Base-by-base conservation (phyloP, 2,797 vertebrate species). In the Hoplostethus mediterraneus region DNA sequence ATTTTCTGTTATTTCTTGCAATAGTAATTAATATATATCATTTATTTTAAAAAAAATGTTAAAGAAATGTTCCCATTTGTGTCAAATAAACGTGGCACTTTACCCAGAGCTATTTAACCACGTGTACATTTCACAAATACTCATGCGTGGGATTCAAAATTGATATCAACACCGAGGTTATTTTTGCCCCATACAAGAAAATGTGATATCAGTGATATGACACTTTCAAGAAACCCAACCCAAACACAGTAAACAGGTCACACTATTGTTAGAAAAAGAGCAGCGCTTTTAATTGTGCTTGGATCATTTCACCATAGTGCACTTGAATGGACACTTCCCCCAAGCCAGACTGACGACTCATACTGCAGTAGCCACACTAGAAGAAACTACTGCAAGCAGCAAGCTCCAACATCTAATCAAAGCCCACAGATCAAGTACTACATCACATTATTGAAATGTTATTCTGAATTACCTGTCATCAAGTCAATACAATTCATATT, bases 381-480 rank as follows among this genome's bases (percentile, higher is more conserved):
- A n/a, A 6, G 38, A 30, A n/a, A 13, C 56, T 13, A 16, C 53
- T 7, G 10, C 25, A 55, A 31, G 53, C 31, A 31, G 53, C 31
- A 8, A 55, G 14, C 30, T 13, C 17, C 9, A 12, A 73, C 68
- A 58, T 14, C 28, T 28, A 5, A 61, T 48, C 30, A 36, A 40
- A 25, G 52, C 0, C 2, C 40, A 61, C 6, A 58, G 25, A 44
- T 5, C 1, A 5, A 13, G 42, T 13, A 44, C 28, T 28, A 0
- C 17, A 67, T 28, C 2, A 3, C 3, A 60, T 67, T 45, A n/a
- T 44, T 74, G 30, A 79, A 80, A 69, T 74, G 16, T 56, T 71
- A 47, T 6, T 38, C 31, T 8, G 25, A 57, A 21, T 54, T 45
- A 47, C 7, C 42, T 44, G 3, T 44, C 42, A 13, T 13, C 13